Evolutionary conservation across 2,113 vertebrate species (phyloP).

Genomic region (Rhinopomastus cyanomelas): DNA sequence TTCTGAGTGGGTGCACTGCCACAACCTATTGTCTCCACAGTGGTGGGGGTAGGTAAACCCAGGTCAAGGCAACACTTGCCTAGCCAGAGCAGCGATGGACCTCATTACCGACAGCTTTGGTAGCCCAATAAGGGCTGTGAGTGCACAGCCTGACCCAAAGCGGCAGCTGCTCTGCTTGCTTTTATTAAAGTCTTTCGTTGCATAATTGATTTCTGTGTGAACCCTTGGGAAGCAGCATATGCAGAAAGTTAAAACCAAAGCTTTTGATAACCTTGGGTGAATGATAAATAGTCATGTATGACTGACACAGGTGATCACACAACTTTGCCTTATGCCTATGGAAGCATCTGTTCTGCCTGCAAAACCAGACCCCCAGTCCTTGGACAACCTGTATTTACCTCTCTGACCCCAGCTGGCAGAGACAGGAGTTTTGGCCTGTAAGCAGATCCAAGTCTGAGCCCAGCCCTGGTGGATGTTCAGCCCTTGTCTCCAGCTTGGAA

Average conservation of each 20-base stretch:
- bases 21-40: not conserved
- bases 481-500: not conserved
- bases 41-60: not conserved
- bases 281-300: slow-evolving; percentile 4
- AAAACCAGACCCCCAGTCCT: not conserved
- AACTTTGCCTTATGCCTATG: not conserved
- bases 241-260: not conserved
- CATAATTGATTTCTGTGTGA: slow-evolving; percentile 12
- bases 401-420: not conserved
- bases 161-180: not conserved
- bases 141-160: not conserved
- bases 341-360: not conserved
- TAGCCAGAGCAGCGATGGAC: fast-evolving
- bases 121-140: fast-evolving
- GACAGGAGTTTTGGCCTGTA: not conserved
- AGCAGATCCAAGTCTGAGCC: not conserved
- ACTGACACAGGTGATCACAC: not conserved
- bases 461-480: not conserved
- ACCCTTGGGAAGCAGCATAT: slow-evolving; percentile 26
- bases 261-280: slow-evolving; percentile 2
- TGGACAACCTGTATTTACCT: not conserved
- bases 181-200: not conserved
- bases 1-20: not conserved
- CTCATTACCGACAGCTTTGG: fast-evolving
- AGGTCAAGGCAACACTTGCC: not conserved